Percentiles rank a stretch among this genome's conserved stretches.
Evolutionary conservation across 2,888 invertebrate genomes (phyloP).

Genomic region (Nemotelus pantherinus): DNA sequence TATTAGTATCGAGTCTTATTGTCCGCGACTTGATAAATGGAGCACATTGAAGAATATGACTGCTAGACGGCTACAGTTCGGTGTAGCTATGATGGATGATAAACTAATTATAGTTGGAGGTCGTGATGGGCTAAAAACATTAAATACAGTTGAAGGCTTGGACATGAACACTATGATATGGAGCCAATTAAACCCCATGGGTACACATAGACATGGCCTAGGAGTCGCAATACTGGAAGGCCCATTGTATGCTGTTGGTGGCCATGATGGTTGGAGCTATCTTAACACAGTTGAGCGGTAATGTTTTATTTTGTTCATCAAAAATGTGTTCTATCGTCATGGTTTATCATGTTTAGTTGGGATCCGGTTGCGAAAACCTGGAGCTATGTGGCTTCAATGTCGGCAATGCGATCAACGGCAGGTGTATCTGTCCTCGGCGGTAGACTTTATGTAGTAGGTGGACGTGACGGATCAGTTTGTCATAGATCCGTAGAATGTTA

Average conservation of each 20-base stretch:
- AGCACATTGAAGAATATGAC: conserved; percentile 63
- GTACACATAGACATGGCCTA: conserved; percentile 85
- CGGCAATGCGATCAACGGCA: conserved; percentile 83
- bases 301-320: conserved; percentile 1
- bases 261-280: conserved; percentile 91
- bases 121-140: conserved; percentile 90
- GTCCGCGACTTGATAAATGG: conserved; percentile 64
- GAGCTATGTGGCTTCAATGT: conserved; percentile 92
- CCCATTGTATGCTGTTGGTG: conserved; percentile 93
- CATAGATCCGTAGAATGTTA: conserved; percentile 90
- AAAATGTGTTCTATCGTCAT: background rate
- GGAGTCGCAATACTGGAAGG: conserved; percentile 81
- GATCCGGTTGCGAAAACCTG: conserved; percentile 88
- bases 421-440: conserved; percentile 88
- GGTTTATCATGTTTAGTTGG: conserved; percentile 70
- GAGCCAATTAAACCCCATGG: conserved; percentile 87
- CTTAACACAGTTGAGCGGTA: conserved; percentile 88
- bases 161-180: conserved; percentile 83
- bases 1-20: conserved; percentile 88
- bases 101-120: conserved; percentile 90
- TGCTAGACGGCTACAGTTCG: conserved; percentile 83
- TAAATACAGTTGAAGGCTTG: conserved; percentile 92
- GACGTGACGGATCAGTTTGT: conserved; percentile 91
- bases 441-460: conserved; percentile 90
- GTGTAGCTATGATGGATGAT: conserved; percentile 84